Base-by-base conservation (phyloP, 2,797 vertebrate species). In the Cetoscarus ocellatus region DNA sequence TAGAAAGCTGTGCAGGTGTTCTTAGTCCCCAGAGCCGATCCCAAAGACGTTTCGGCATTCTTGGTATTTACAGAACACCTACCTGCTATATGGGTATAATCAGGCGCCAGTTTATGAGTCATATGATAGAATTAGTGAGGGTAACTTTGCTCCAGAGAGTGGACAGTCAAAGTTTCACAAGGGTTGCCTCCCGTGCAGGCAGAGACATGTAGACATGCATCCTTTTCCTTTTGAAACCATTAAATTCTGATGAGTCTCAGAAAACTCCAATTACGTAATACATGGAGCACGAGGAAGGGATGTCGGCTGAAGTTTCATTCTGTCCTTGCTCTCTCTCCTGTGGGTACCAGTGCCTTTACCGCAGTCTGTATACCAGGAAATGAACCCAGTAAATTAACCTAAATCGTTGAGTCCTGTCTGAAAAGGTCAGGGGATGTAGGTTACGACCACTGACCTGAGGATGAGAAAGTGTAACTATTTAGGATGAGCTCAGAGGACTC, bases 381-480 rank as follows among this genome's bases (percentile, higher is more conserved):
- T 44, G 45, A 71, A 69, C 60, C 49, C 45, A 58, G 59, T 62
- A 75, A 80, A 66, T 81, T 56, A 70, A 73, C 65, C 59, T 54
- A 70, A 86, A 80, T 71, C 67, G 49, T 88, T 89, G 87, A 92
- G 93, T 88, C 79, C 76, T 91, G 86, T 74, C 83, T 89, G 88
- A 89, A 95, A 93, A 94, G 94, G 92, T 92, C 93, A 91, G 88
- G 92, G 92, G 95, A 95, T 93, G 93, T 92, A 93, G 96, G 96
- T 96, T 96, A 93, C 15, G 96, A 97, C 96, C 96, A 94, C 67
- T 94, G 96, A 97, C 96, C 96, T 90, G 80, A 90, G 87, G 92
- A 95, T 96, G 95, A 95, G 96, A 97, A 97, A 97, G 95, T 96
- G 96, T 96, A 96, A 95, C 96, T 91, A 92, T 96, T 96, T 94